phyloP scores from a whole-genome alignment of 2,797 vertebrate species.

The Hydrolagus colliei region DNA sequence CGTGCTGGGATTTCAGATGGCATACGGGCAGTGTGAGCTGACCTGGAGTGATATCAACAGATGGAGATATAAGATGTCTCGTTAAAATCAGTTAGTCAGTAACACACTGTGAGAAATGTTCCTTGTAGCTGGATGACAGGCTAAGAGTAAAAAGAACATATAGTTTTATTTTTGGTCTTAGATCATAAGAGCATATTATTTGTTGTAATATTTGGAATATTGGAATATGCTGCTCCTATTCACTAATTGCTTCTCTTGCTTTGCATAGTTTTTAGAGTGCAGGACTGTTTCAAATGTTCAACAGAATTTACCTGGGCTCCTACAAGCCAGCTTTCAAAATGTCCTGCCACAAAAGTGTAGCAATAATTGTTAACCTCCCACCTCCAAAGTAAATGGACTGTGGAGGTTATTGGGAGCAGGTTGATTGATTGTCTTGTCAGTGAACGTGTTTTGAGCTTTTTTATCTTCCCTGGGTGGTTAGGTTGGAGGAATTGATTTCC shows the following conservation, averaged over 20 bases:
- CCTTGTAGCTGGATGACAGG: background rate
- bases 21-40: background rate
- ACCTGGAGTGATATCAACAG: conserved; percentile 16
- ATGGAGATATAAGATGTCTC: conserved; percentile 24
- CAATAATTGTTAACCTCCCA: background rate
- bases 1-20: conserved; percentile 3
- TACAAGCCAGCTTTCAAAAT: conserved; percentile 12
- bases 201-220: background rate
- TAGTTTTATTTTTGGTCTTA: background rate
- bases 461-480: background rate
- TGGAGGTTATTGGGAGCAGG: background rate
- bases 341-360: background rate
- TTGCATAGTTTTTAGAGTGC: conserved; percentile 4
- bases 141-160: background rate
- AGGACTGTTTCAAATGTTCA: conserved; percentile 16
- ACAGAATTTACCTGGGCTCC: background rate
- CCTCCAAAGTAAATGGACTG: background rate
- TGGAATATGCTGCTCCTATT: background rate
- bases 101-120: background rate
- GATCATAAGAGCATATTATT: conserved; percentile 3
- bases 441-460: background rate
- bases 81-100: conserved; percentile 6
- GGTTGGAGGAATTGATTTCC: background rate
- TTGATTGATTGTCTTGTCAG: conserved; percentile 13
- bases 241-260: background rate